phyloP scores from a whole-genome alignment of 2,888 invertebrate genomes.

The Eledona agricola region DNA sequence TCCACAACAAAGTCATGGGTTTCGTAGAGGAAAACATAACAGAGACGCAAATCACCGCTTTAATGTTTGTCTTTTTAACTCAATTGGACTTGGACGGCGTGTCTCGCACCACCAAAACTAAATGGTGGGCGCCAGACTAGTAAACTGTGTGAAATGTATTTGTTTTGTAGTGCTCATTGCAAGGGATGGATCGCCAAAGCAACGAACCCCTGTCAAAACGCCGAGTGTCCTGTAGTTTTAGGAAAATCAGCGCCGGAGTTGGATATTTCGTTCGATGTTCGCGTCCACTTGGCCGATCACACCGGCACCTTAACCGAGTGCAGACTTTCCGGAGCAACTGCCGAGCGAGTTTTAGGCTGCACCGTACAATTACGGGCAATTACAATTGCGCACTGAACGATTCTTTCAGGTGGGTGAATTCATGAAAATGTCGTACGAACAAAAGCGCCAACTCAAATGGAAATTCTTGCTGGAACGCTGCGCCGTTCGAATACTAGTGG shows the following conservation, averaged over 20 bases:
- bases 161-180: conserved; percentile 51
- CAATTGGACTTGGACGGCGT: conserved; percentile 76
- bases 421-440: conserved; percentile 63
- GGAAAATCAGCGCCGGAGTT: conserved; percentile 54
- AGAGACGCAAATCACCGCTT: conserved; percentile 72
- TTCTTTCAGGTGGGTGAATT: conserved; percentile 65
- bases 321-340: conserved; percentile 67
- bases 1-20: conserved; percentile 62
- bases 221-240: conserved; percentile 56
- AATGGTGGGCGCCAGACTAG: conserved; percentile 59
- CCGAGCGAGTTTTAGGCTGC: conserved; percentile 69
- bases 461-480: conserved; percentile 71
- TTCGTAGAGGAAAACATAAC: conserved; percentile 58
- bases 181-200: conserved; percentile 45
- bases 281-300: conserved; percentile 72
- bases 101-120: conserved; percentile 55
- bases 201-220: conserved; percentile 55
- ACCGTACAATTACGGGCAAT: too few relatives aligned
- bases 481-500: conserved; percentile 65
- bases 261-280: conserved; percentile 67
- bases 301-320: conserved; percentile 72
- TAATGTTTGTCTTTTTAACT: conserved; percentile 73
- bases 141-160: conserved; percentile 6
- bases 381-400: too few relatives aligned
- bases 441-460: conserved; percentile 71